phyloP scores from a whole-genome alignment of 2,888 invertebrate genomes.

The Nemoura dubitans region DNA sequence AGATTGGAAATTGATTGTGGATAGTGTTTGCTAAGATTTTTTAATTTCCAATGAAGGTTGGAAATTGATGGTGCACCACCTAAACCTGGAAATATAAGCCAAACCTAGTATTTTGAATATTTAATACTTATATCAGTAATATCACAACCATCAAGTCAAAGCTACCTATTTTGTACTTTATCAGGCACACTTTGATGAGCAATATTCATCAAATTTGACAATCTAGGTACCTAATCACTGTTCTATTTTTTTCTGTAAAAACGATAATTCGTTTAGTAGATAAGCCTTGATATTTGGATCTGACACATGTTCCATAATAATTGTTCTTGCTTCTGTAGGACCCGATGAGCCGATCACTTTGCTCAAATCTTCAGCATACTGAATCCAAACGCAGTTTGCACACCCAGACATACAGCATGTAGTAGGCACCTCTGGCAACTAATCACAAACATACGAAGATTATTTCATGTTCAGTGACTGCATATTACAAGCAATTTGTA shows the following conservation, averaged over 20 bases:
- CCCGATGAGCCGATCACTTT: slow-evolving; percentile 70
- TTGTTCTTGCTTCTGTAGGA: slow-evolving; percentile 72
- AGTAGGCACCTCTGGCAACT: slow-evolving; percentile 74
- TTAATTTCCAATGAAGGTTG: no score
- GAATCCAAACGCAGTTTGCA: slow-evolving; percentile 91
- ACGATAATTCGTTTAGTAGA: slow-evolving; percentile 76
- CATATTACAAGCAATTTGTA: neutral
- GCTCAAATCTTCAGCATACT: slow-evolving; percentile 83
- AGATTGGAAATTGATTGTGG: no score
- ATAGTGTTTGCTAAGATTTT: no score
- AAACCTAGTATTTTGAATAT: neutral
- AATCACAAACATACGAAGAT: neutral
- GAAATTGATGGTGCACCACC: no score
- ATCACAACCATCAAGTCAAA: neutral
- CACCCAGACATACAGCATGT: slow-evolving; percentile 93
- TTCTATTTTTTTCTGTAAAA: neutral
- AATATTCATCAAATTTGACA: neutral
- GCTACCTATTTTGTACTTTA: neutral
- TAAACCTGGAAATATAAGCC: neutral
- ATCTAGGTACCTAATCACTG: neutral
- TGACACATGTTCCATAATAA: slow-evolving; percentile 76
- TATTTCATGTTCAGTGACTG: neutral
- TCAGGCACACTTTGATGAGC: neutral
- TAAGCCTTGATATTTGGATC: slow-evolving; percentile 87
- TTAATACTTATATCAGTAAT: neutral